Evolutionary conservation across 2,888 invertebrate species (phyloP), one percentile per base, ranked within the genome.

Genomic region (Mesochorus sp.): DNA sequence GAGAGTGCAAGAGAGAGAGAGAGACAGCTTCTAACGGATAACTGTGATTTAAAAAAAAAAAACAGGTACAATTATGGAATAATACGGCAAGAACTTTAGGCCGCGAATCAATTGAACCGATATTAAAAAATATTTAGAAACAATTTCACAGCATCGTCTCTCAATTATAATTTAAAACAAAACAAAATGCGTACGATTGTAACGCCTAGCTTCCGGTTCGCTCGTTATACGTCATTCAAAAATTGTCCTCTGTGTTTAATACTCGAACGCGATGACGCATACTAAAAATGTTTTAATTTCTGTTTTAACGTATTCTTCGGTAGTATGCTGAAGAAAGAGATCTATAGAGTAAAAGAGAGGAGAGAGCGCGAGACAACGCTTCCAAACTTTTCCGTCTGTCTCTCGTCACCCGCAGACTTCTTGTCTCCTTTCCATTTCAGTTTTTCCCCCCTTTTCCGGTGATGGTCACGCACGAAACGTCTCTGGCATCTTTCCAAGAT

Each of bases 401-500:
- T 5, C 12, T 34, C 37, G 31, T 66, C 21, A 24, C 39, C 34
- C 5, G 14, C 26, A n/a, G n/a, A 26, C 17, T 10, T 8, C 3
- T 24, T 34, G 19, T 44, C 62, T 6, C 31, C 17, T n/a, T 24
- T 10, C 39, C 8, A 19, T 24, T 49, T 14, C 24, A 44, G 3
- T 19, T 57, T 66, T 14, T 42, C 24, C 34, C 59, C 5, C 21
- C 28, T 10, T 17, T 12, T 34, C n/a, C 39, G 28, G 73, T 55
- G 34, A 64, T 61, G 55, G 57, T 66, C 21, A 49, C 59, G 61
- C 31, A 49, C 68, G 42, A 66, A 62, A 72, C 67, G 73, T 80
- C n/a, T n/a, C 31, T 82, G 81, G 83, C 84, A 88, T 88, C 88
- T 84, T 87, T 89, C 87, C 89, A 86, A 88, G 87, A 88, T 84